Evolutionary conservation across 2,797 vertebrate genomes (phyloP).

Genomic region (Limosa lapponica): DNA sequence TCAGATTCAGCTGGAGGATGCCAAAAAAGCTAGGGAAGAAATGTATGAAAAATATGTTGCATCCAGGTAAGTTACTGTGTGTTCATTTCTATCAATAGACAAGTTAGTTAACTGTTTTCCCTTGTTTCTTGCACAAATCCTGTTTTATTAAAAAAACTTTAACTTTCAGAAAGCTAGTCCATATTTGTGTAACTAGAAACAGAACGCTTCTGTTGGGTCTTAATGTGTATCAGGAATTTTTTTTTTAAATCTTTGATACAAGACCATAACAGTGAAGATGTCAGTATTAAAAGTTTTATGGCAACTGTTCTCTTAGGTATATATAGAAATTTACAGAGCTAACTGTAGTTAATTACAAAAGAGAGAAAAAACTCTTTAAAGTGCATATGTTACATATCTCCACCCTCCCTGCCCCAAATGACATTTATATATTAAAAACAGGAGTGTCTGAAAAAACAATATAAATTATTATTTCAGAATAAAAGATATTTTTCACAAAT

Average conservation of each 20-base stretch:
- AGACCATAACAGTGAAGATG: not conserved
- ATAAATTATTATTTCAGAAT: not conserved
- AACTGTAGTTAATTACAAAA: not conserved
- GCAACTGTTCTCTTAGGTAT: not conserved
- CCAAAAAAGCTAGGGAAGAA: conserved; percentile 93
- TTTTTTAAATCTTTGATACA: not conserved
- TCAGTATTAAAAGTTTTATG: not conserved
- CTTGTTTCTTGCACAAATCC: not conserved
- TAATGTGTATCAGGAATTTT: not conserved
- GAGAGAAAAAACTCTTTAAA: not conserved
- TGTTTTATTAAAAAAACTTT: not conserved
- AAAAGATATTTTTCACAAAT: not conserved
- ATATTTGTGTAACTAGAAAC: not conserved
- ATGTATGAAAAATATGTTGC: conserved; percentile 95
- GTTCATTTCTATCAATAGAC: not conserved
- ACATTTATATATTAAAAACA: not conserved
- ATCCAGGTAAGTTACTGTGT: conserved; percentile 84
- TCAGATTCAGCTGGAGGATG: conserved; percentile 91
- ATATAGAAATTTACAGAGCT: not conserved
- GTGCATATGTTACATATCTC: not conserved
- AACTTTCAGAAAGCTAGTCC: not conserved
- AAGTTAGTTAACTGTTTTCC: not conserved
- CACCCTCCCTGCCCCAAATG: not conserved
- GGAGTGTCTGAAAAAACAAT: not conserved
- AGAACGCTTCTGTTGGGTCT: not conserved